phyloP scores from a whole-genome alignment of 2,888 invertebrate genomes.

The Caenorhabditis becei region DNA sequence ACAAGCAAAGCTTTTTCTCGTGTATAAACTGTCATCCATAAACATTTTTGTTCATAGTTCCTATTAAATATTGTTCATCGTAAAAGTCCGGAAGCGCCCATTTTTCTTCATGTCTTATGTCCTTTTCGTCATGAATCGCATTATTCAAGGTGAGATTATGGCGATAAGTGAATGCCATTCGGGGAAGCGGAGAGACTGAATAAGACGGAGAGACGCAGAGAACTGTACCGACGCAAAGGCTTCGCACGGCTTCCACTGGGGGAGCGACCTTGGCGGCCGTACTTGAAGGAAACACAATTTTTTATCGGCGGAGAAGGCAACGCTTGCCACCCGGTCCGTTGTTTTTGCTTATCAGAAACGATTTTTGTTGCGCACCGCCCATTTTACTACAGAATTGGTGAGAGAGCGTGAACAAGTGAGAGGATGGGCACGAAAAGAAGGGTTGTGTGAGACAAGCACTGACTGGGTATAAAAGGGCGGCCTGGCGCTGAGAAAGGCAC shows the following conservation, averaged over 20 bases:
- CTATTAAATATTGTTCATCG: neutral
- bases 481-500: slow-evolving; percentile 28
- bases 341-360: slow-evolving; percentile 54
- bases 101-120: neutral
- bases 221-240: slow-evolving; percentile 29
- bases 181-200: neutral
- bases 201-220: slow-evolving; percentile 27
- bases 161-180: slow-evolving; percentile 60
- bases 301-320: slow-evolving; percentile 44
- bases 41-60: slow-evolving; percentile 13
- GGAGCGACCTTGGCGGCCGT: slow-evolving; percentile 53
- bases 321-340: slow-evolving; percentile 44
- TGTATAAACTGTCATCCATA: slow-evolving; percentile 6
- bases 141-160: slow-evolving; percentile 60
- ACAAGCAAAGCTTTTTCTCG: neutral
- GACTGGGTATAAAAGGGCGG: slow-evolving; percentile 43
- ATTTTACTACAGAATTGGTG: slow-evolving; percentile 50
- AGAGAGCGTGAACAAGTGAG: slow-evolving; percentile 28
- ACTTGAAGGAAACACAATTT: slow-evolving; percentile 50
- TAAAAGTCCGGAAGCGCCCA: neutral
- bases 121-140: slow-evolving; percentile 40
- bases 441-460: slow-evolving; percentile 1
- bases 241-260: slow-evolving; percentile 31
- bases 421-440: slow-evolving; percentile 3
- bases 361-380: slow-evolving; percentile 55